A percentile compares a stretch with the other conserved stretches of the same genome.
These are phyloP conservation scores for Drosophila suzukii DNA, from an alignment of 1,140 invertebrate genomes.

Conservation along the genomic window DNA sequence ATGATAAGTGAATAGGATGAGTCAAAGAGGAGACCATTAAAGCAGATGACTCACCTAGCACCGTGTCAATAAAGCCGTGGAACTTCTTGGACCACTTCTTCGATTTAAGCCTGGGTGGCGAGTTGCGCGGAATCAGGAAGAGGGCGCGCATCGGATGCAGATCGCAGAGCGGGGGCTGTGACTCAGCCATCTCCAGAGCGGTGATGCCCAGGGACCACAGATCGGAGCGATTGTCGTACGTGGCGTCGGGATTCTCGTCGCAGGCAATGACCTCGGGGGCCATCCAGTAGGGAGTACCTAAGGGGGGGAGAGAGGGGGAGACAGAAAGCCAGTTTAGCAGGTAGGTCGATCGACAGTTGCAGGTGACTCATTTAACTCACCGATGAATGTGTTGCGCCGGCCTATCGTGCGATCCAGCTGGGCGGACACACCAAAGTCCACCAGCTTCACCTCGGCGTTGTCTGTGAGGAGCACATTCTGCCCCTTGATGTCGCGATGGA, in stretches of 20 bases:
- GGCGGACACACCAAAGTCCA: slow-evolving; percentile 99
- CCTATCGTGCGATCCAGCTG: slow-evolving; percentile 99
- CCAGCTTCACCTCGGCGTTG: slow-evolving; percentile 99
- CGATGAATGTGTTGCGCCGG: slow-evolving; percentile 99
- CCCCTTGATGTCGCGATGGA: slow-evolving; percentile 99
- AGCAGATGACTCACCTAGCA: slow-evolving; percentile 83
- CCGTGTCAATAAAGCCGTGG: slow-evolving; percentile 90
- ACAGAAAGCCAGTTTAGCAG: slow-evolving; percentile 28
- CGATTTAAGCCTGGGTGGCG: slow-evolving; percentile 97
- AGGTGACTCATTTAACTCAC: slow-evolving; percentile 82
- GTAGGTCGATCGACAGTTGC: slow-evolving; percentile 7
- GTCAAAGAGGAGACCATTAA: background rate
- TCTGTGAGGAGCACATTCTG: slow-evolving; percentile 99
- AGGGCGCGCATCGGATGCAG: slow-evolving; percentile 99
- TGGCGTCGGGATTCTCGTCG: slow-evolving; percentile 99
- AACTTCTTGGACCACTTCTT: slow-evolving; percentile 99
- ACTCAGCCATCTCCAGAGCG: slow-evolving; percentile 99
- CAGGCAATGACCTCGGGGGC: slow-evolving; percentile 99
- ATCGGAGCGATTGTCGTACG: slow-evolving; percentile 99
- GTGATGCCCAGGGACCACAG: slow-evolving; percentile 99
- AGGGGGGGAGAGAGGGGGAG: background rate
- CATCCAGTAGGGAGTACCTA: slow-evolving; percentile 98
- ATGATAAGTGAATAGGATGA: background rate
- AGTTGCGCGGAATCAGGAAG: slow-evolving; percentile 99
- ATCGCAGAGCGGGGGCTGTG: slow-evolving; percentile 99